Evolutionary conservation across 2,797 vertebrate genomes (phyloP), one percentile per base, ranked within the genome.

Genomic region (Lutjanus argentimaculatus): DNA sequence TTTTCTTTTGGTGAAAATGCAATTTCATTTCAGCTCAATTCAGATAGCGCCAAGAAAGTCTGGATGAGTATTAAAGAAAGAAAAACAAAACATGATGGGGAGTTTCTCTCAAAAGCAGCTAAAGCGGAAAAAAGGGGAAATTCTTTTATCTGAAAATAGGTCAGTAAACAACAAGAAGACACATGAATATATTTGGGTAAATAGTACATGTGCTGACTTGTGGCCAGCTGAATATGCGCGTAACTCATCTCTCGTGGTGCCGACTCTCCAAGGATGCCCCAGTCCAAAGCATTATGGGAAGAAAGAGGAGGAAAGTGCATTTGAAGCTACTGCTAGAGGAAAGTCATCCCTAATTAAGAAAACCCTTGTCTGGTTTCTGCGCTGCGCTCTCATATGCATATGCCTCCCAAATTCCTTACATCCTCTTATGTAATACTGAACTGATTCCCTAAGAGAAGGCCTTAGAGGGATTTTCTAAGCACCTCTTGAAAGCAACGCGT

Each of bases 331-430:
- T 63, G 71, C 75, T 72, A 66, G 58, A 78, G 85, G 80, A 87
- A 88, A 92, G 82, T 75, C 76, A 66, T 79, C 61, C 77, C 56
- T 89, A 89, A 94, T 94, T 93, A 94, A 85, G 87, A 85, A 91
- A 89, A 83, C 52, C 45, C 70, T 80, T 77, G 68, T 81, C 74
- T 82, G 72, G 59, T 79, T 87, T 71, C 64, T 79, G 58, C 42
- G 13, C 72, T 72, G 63, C 40, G 67, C 74, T 89, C 84, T 88
- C 80, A 79, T 72, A 79, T 78, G 67, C 71, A 74, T 51, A 85
- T 45, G n/a, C 76, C 75, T 75, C 55, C 85, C 65, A 82, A 87
- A 83, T 72, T 81, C 85, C 77, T 85, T 73, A 67, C 72, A 82
- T 87, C 67, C 83, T 81, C 70, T 91, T 83, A 85, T 87, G 84